Evolutionary conservation across 2,797 vertebrate species (phyloP).

Genomic region (Sarcophilus harrisii): DNA sequence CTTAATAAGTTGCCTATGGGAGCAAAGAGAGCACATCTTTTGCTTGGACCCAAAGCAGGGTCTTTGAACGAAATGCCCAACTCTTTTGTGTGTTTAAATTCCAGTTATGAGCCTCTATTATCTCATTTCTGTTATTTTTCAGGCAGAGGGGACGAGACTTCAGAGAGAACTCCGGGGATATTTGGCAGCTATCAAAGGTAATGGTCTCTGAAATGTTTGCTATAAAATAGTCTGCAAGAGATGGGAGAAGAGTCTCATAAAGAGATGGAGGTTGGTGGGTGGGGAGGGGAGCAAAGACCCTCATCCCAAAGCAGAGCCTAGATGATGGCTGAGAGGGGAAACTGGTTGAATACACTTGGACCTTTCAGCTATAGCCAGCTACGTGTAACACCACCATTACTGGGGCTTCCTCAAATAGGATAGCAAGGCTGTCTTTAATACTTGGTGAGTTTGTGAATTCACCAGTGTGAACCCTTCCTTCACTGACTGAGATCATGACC

Average conservation of each 20-base stretch:
- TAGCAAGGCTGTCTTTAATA: not conserved
- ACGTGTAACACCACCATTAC: not conserved
- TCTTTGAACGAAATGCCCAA: not conserved
- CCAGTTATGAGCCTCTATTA: constrained; percentile 18
- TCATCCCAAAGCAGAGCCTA: not conserved
- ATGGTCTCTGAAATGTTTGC: constrained; percentile 63
- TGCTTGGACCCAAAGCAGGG: not conserved
- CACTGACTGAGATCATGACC: not conserved
- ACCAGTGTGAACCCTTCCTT: not conserved
- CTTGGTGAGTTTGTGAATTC: not conserved
- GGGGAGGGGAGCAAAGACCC: not conserved
- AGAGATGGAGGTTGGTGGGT: not conserved
- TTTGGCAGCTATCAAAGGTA: constrained; percentile 98
- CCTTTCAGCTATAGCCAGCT: not conserved
- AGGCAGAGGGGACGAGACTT: constrained; percentile 95
- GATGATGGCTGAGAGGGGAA: not conserved
- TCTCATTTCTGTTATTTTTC: constrained; percentile 76
- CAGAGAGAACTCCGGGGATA: constrained; percentile 97
- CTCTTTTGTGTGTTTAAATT: constrained; percentile 18
- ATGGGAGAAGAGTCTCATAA: not conserved
- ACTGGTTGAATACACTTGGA: not conserved
- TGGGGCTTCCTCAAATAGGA: not conserved
- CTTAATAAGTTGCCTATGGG: not conserved
- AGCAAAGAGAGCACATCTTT: not conserved
- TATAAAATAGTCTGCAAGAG: constrained; percentile 16